These are phyloP conservation scores for Tympanoctomys barrerae DNA, from an alignment of 2,797 vertebrate species.

Conservation along the genomic window DNA sequence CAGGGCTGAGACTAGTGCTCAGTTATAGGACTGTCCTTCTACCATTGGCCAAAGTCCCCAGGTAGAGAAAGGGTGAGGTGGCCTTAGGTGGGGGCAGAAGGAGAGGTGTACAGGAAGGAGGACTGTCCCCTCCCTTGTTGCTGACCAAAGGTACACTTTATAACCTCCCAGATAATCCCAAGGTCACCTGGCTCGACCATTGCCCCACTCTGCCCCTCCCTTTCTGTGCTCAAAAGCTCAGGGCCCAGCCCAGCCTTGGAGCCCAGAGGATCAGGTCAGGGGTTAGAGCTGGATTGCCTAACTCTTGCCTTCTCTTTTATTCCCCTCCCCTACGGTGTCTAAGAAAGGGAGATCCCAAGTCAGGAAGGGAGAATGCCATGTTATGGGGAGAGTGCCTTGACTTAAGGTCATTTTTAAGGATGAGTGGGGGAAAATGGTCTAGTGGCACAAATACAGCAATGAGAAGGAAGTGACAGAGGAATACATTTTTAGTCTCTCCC, in stretches of 20 bases:
- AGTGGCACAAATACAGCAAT: background rate
- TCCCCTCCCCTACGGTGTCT: background rate
- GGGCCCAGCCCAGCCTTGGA: background rate
- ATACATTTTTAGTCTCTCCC: background rate
- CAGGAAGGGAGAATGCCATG: background rate
- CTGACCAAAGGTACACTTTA: slow-evolving; percentile 75
- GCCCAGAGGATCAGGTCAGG: slow-evolving; percentile 17
- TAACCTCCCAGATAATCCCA: slow-evolving; percentile 69
- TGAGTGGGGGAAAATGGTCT: background rate
- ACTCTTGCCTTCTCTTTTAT: slow-evolving; percentile 36
- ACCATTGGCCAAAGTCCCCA: slow-evolving; percentile 39
- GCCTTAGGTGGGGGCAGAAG: slow-evolving; percentile 33
- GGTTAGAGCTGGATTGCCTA: background rate
- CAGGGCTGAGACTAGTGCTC: background rate
- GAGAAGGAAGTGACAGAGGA: background rate
- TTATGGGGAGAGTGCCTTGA: background rate
- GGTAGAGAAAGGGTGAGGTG: background rate
- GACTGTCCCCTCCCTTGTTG: slow-evolving; percentile 55
- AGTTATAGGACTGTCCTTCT: background rate
- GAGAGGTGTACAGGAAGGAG: slow-evolving; percentile 54
- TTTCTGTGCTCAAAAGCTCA: background rate
- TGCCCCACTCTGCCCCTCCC: slow-evolving; percentile 45
- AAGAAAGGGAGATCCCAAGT: background rate
- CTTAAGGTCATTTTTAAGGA: slow-evolving; percentile 43
- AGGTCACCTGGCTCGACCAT: slow-evolving; percentile 71